These are phyloP conservation scores for Helostoma temminkii DNA, from an alignment of 2,797 vertebrate species.

Conservation along the genomic window DNA sequence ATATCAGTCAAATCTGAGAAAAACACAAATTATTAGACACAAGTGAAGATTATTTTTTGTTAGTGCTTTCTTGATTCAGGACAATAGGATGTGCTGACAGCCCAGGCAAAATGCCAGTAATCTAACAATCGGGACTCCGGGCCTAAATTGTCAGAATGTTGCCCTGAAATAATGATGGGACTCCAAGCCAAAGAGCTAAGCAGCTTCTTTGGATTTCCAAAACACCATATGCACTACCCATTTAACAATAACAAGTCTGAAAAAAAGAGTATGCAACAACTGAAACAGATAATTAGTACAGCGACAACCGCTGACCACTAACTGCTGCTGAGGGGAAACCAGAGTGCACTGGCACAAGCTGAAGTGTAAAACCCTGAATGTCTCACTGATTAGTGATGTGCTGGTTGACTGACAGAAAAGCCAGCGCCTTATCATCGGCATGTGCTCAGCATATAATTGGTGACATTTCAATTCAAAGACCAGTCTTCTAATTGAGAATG, in stretches of 20 bases:
- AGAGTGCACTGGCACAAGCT: constrained; percentile 19
- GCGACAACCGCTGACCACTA: constrained; percentile 33
- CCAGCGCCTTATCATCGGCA: constrained; percentile 52
- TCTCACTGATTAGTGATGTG: constrained; percentile 50
- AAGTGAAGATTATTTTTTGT: constrained; percentile 35
- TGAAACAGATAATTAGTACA: constrained; percentile 58
- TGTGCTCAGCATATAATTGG: constrained; percentile 62
- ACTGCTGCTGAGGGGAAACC: constrained; percentile 39
- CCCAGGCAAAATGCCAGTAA: constrained; percentile 51
- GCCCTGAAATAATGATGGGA: constrained; percentile 67
- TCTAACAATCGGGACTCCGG: constrained; percentile 47
- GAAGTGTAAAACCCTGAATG: constrained; percentile 39
- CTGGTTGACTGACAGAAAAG: constrained; percentile 61
- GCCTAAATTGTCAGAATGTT: constrained; percentile 62
- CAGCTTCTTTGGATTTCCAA: constrained; percentile 57
- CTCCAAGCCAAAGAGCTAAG: constrained; percentile 55
- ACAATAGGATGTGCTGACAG: constrained; percentile 57
- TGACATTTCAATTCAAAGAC: constrained; percentile 73
- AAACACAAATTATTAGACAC: constrained; percentile 73
- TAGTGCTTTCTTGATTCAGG: constrained; percentile 45
- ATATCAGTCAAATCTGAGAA: constrained; percentile 75
- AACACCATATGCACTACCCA: constrained; percentile 54
- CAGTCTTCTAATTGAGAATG: constrained; percentile 59
- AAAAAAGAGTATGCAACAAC: constrained; percentile 58
- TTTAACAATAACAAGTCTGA: constrained; percentile 49